These are phyloP conservation scores for Drosophila nigricruria DNA, from an alignment of 2,888 invertebrate species.

Conservation along the genomic window DNA sequence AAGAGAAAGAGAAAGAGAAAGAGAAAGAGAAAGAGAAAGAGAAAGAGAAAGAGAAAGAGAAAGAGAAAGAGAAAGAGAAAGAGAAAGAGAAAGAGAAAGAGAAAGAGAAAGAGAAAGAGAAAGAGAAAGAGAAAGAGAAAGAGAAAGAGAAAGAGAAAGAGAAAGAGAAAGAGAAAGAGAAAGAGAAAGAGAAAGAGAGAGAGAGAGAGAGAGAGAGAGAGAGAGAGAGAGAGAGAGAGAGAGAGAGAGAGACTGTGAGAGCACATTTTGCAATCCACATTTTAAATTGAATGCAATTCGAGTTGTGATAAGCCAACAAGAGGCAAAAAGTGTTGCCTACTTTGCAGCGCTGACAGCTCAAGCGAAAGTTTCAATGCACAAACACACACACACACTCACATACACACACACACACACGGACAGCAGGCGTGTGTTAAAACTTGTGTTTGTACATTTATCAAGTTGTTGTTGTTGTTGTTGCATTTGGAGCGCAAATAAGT, in stretches of 20 bases:
- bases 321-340: slow-evolving; percentile 46
- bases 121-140: neutral
- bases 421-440: slow-evolving; percentile 26
- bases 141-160: neutral
- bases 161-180: neutral
- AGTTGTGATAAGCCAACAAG: neutral
- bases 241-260: neutral
- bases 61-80: neutral
- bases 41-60: neutral
- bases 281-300: slow-evolving; percentile 11
- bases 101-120: neutral
- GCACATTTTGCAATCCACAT: neutral
- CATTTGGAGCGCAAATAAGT: slow-evolving; percentile 80
- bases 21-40: neutral
- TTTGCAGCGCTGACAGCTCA: slow-evolving; percentile 42
- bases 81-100: neutral
- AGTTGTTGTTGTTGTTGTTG: slow-evolving; percentile 43
- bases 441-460: slow-evolving; percentile 66
- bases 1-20: neutral
- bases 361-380: slow-evolving; percentile 16
- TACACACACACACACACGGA: neutral
- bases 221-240: neutral
- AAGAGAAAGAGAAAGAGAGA: neutral
- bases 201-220: neutral
- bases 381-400: slow-evolving; percentile 5